Conservation (phyloP, 2,888 invertebrate genomes). For the Napeogenes inachia region DNA sequence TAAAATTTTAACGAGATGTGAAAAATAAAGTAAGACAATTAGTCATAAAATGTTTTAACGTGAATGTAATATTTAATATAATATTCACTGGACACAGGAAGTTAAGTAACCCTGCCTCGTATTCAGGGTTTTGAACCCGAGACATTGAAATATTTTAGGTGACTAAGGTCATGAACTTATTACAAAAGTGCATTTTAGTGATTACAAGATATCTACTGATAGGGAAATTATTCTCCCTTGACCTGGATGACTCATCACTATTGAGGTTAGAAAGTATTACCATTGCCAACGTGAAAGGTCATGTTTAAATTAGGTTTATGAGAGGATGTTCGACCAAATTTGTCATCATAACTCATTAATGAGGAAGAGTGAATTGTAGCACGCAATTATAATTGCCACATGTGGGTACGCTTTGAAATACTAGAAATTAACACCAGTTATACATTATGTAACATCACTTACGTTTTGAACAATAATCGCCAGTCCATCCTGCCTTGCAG, state of each 20-base stretch:
- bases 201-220: not conserved
- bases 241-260: slow-evolving; percentile 36
- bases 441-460: slow-evolving; percentile 64
- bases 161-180: slow-evolving; percentile 1
- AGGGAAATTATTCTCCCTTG: slow-evolving; percentile 29
- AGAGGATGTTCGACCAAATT: slow-evolving; percentile 65
- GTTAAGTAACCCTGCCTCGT: slow-evolving; percentile 20
- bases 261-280: slow-evolving; percentile 34
- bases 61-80: slow-evolving; percentile 15
- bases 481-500: slow-evolving; percentile 95
- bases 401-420: not conserved
- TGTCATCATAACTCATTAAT: slow-evolving; percentile 60
- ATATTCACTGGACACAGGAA: slow-evolving; percentile 19
- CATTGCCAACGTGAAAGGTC: slow-evolving; percentile 39
- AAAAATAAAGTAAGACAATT: slow-evolving; percentile 34
- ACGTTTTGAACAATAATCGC: slow-evolving; percentile 96
- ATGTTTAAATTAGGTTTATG: slow-evolving; percentile 52
- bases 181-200: not conserved
- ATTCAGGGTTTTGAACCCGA: slow-evolving; percentile 22
- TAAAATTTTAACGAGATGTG: slow-evolving; percentile 34
- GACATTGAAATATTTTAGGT: slow-evolving; percentile 4
- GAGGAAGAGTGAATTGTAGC: slow-evolving; percentile 69
- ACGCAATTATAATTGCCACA: slow-evolving; percentile 24
- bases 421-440: slow-evolving; percentile 2
- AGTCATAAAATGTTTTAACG: slow-evolving; percentile 31